Evolutionary conservation across 2,113 vertebrate species (phyloP).

Genomic region (Raphicerus campestris): DNA sequence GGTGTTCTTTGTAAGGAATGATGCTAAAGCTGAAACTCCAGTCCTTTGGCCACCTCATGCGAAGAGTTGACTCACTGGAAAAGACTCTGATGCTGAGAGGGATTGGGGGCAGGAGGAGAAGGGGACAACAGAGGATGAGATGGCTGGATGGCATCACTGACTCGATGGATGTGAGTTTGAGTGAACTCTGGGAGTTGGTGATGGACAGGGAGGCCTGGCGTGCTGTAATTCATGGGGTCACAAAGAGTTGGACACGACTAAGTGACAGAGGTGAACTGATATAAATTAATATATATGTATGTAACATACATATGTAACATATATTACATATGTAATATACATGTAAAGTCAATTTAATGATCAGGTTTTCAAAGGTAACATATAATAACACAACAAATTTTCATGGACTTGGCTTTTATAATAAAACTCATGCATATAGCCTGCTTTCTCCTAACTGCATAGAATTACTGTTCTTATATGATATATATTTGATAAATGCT

Average conservation of each 20-base stretch:
- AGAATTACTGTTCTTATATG: background rate
- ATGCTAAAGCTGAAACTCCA: too few species aligned
- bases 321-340: background rate
- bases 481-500: background rate
- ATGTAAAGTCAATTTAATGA: background rate
- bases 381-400: background rate
- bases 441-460: background rate
- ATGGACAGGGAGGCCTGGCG: too few species aligned
- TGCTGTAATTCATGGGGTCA: too few species aligned
- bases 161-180: fast-evolving
- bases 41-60: too few species aligned
- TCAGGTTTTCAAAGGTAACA: background rate
- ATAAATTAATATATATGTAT: background rate
- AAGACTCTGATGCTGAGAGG: too few species aligned
- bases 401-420: background rate
- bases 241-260: too few species aligned
- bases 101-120: too few species aligned
- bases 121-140: too few species aligned
- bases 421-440: background rate
- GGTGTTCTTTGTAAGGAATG: too few species aligned
- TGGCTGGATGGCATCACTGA: too few species aligned
- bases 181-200: too few species aligned
- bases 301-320: background rate
- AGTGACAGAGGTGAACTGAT: background rate
- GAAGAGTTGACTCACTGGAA: too few species aligned